Conservation (phyloP, 1,140 invertebrate genomes). For the Aphaenogaster ashmeadi region DNA sequence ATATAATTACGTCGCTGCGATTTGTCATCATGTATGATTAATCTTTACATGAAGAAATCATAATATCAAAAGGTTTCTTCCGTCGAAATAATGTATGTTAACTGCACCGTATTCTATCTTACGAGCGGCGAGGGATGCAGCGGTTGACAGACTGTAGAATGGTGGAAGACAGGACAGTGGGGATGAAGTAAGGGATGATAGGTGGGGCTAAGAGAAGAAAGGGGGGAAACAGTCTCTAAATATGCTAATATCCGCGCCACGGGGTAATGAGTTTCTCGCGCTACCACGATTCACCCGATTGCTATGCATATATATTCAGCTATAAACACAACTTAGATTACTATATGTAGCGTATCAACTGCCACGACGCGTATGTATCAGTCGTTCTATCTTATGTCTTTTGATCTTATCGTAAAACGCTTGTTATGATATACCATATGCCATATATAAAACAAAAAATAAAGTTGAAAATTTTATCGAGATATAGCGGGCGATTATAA, state of each 20-base stretch:
- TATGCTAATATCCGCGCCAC: slow-evolving; percentile 85
- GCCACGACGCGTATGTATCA: slow-evolving; percentile 64
- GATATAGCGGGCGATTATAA: background rate
- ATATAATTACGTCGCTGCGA: background rate
- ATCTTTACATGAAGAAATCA: background rate
- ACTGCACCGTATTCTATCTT: background rate
- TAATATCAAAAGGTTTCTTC: background rate
- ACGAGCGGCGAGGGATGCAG: slow-evolving; percentile 23
- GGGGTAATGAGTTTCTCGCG: slow-evolving; percentile 86
- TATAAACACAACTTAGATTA: slow-evolving; percentile 86
- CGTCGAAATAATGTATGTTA: slow-evolving; percentile 8
- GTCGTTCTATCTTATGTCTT: background rate
- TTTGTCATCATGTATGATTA: background rate
- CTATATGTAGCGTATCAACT: slow-evolving; percentile 78
- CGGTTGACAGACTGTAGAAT: slow-evolving; percentile 25
- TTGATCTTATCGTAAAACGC: slow-evolving; percentile 19
- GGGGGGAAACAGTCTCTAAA: slow-evolving; percentile 83
- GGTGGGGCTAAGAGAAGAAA: slow-evolving; percentile 56
- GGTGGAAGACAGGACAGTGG: slow-evolving; percentile 46
- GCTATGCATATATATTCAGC: slow-evolving; percentile 86
- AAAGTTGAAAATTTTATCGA: background rate
- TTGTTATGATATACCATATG: background rate
- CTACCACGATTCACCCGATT: slow-evolving; percentile 81
- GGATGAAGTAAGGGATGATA: slow-evolving; percentile 70
- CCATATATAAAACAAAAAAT: background rate